Evolutionary conservation across 2,113 vertebrate species (phyloP).

Genomic region (Alethe castanea): DNA sequence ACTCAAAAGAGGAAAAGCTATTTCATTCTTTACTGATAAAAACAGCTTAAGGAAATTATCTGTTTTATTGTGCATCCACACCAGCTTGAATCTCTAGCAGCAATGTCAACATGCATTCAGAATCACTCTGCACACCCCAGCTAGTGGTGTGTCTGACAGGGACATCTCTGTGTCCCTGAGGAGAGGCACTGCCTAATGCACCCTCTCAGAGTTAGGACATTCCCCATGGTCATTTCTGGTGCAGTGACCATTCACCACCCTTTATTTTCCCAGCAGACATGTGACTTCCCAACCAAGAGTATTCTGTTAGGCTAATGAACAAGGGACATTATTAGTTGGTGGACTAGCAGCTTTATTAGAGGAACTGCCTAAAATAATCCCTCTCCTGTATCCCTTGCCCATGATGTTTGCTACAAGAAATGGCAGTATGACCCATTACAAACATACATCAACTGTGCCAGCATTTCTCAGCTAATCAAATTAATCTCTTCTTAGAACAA

Average conservation of each 20-base stretch:
- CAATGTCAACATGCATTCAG: fast-evolving
- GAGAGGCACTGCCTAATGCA: neutral
- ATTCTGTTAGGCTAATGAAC: neutral
- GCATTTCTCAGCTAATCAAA: neutral
- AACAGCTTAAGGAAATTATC: neutral
- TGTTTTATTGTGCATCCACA: neutral
- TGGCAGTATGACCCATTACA: neutral
- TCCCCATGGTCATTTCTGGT: neutral
- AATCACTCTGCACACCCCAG: neutral
- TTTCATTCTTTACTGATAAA: neutral
- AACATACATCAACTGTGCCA: neutral
- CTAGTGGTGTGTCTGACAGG: neutral
- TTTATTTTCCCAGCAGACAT: neutral
- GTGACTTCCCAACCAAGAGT: neutral
- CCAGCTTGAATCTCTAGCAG: neutral
- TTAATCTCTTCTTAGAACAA: neutral
- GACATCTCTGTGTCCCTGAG: neutral
- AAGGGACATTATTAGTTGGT: neutral
- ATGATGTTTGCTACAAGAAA: neutral
- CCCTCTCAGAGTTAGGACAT: neutral
- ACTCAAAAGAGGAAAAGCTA: neutral
- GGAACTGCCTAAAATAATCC: neutral
- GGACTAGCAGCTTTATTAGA: neutral
- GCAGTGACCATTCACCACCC: neutral
- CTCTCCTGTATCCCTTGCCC: neutral